Evolutionary conservation across 2,797 vertebrate genomes (phyloP).

Genomic region (Lepilemur ruficaudatus): DNA sequence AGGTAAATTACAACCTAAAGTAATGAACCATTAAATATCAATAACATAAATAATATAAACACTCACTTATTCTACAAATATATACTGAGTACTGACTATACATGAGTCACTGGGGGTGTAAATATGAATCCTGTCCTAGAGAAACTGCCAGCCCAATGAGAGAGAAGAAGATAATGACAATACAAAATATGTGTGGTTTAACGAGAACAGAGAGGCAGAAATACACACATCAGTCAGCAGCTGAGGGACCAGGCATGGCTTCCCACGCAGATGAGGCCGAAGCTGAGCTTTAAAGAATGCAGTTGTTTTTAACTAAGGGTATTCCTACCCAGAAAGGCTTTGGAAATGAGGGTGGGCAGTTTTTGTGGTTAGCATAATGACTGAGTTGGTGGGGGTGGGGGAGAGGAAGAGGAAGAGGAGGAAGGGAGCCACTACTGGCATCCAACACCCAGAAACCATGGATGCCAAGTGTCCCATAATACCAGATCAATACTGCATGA

Average conservation of each 20-base stretch:
- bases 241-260: neutral
- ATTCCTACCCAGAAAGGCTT: neutral
- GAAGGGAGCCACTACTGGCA: neutral
- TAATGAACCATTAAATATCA: neutral
- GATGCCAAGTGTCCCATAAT: neutral
- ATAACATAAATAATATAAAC: neutral
- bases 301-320: neutral
- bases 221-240: neutral
- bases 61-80: neutral
- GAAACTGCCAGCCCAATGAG: neutral
- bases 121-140: neutral
- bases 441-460: neutral
- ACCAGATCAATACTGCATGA: neutral
- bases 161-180: neutral
- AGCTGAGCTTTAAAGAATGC: neutral
- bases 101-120: neutral
- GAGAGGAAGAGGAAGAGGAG: neutral
- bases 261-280: neutral
- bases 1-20: neutral
- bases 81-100: neutral
- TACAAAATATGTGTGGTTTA: neutral
- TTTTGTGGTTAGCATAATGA: neutral
- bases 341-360: neutral
- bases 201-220: neutral
- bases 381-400: neutral